Evolutionary conservation across 2,797 vertebrate species (phyloP).

Genomic region (Galaxias olidus): DNA sequence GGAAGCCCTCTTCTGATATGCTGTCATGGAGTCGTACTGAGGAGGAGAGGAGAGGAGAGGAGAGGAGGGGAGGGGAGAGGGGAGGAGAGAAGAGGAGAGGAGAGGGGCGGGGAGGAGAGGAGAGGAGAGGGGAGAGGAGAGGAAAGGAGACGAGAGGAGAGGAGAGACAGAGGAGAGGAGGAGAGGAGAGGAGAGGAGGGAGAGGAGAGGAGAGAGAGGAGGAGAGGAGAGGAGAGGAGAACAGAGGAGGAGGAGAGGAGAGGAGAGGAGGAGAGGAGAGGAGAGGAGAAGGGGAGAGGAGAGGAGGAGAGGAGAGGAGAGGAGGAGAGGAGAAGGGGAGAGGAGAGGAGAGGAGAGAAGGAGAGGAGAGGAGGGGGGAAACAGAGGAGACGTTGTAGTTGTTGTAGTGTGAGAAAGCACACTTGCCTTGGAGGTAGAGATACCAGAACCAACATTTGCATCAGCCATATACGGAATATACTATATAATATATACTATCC

Average conservation of each 20-base stretch:
- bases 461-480: too few relatives aligned
- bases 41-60: slow-evolving; percentile 27
- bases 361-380: background rate
- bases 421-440: too few relatives aligned
- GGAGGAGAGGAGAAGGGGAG: background rate
- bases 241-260: background rate
- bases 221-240: too few relatives aligned
- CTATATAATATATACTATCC: too few relatives aligned
- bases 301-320: background rate
- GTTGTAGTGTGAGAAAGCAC: too few relatives aligned
- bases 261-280: background rate
- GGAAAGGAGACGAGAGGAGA: background rate
- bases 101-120: background rate
- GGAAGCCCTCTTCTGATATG: slow-evolving; percentile 98
- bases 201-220: too few relatives aligned
- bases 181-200: background rate
- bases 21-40: slow-evolving; percentile 97
- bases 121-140: too few relatives aligned
- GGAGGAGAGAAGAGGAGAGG: slow-evolving; percentile 12
- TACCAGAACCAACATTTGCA: too few relatives aligned
- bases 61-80: slow-evolving; percentile 1
- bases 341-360: background rate
- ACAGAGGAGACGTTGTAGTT: too few relatives aligned
- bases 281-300: background rate
- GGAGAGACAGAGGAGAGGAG: too few relatives aligned